Evolutionary conservation across 1,140 invertebrate genomes (phyloP), one percentile per base, ranked within the genome.

Genomic region (Sycobia sp.): DNA sequence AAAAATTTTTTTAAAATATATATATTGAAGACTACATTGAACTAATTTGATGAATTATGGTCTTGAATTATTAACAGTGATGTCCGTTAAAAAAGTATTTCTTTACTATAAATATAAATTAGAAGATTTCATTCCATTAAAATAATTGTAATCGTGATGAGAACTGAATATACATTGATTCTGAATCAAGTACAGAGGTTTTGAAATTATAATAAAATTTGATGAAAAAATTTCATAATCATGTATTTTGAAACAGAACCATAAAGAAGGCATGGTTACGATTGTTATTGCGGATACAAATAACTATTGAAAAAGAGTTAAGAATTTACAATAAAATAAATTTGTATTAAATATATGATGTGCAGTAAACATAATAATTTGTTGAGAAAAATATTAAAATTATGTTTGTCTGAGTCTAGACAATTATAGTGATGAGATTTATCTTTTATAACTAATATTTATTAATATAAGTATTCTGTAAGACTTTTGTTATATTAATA

Each of bases 1-100:
- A 49, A 62, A 63, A 56, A 55, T 13, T 62, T 62, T 54, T 62
- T 56, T 47, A 39, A 57, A 43, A 62, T 25, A 57, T 13, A 50
- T 23, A 50, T 25, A 23, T 46, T 49, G 11, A 62, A 49, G 41
- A 56, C 44, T 25, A 47, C 23, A 60, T 44, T 50, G 23, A 41
- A 55, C 34, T 62, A 36, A 56, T 39, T 13, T 62, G 20, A 55
- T 62, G 53, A 49, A 55, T 49, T 53, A 49, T 29, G 27, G 27
- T 25, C 10, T 46, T 36, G 7, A 51, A 50, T n/a, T 59, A 41
- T 43, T 18, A n/a, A 39, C 23, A 8, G n/a, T n/a, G 23, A 44
- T n/a, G 46, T 54, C 25, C 9, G 38, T 14, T 20, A 54, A 4
- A 22, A 44, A 36, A 62, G 51, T 54, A 62, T 62, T 51, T 61